Base-by-base conservation (phyloP, 2,797 vertebrate species). In the Pseudopleuronectes americanus region DNA sequence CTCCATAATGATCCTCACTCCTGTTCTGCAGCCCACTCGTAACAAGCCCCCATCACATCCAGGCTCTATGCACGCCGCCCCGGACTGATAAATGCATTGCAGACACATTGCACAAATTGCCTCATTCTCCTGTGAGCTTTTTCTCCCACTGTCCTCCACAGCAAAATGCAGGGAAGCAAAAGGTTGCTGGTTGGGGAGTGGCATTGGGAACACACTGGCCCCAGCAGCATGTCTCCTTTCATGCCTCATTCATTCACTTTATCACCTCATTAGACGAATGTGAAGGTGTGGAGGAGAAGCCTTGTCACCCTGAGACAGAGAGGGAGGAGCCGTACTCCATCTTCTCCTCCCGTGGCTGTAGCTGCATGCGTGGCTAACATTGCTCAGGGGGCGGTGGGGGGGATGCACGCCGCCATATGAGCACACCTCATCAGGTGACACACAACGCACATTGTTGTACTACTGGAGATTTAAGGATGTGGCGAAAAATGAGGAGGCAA, bases 201-300 rank as follows among this genome's bases (percentile, higher is more conserved):
- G 80, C 82, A 76, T 87, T 76, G 87, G 88, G 90, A 91, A 72
- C 76, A 72, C 64, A 60, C 71, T 68, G 87, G 87, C 85, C 86
- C 88, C 79, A 65, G 86, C 87, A 89, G 90, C 90, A 83, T 84
- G 87, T 87, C 89, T 89, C 76, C 85, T 91, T 92, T 90, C 90
- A 93, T 92, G 91, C 87, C 86, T 92, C 92, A 92, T 92, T 92
- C 92, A 87, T 92, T 93, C 88, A 92, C 89, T 92, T 93, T 88
- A 93, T 92, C 90, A 92, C 89, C 92, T 92, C 91, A 92, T 93
- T 92, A 93, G 89, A 89, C 26, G 83, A 87, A 92, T 77, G 89
- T 82, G 90, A 83, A 90, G 88, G 92, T 89, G 87, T 83, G 68
- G 80, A 83, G 82, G 84, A 90, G 85, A 90, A 83, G 85, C 69